phyloP scores from a whole-genome alignment of 2,888 invertebrate species.

The Cosmia trapezina region DNA sequence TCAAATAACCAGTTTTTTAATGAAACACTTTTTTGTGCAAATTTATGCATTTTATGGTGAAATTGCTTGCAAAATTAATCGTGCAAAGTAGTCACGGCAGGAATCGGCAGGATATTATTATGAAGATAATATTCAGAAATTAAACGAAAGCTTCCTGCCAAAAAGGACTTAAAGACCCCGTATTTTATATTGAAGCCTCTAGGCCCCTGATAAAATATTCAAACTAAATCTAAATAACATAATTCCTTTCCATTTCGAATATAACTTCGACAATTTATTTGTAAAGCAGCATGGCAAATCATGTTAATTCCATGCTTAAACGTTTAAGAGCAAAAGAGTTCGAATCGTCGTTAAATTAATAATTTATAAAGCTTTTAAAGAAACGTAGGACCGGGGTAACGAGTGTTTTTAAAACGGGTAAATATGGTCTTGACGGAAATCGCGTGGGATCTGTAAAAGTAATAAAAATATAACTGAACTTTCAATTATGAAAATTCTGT shows the following conservation, averaged over 20 bases:
- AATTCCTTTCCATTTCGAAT: conserved; percentile 27
- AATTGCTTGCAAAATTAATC: neutral
- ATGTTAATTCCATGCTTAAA: conserved; percentile 69
- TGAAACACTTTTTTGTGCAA: neutral
- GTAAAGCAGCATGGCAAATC: conserved; percentile 70
- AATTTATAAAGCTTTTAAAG: conserved; percentile 84
- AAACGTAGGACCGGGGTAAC: conserved; percentile 73
- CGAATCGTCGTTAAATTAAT: conserved; percentile 80
- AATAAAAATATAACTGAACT: neutral
- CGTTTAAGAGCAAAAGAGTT: conserved; percentile 73
- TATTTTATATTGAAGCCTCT: conserved; percentile 36
- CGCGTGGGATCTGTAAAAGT: neutral
- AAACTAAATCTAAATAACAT: conserved; percentile 38
- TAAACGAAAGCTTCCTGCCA: conserved; percentile 9
- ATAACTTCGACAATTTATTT: conserved; percentile 75
- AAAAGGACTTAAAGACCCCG: neutral
- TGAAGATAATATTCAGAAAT: conserved; percentile 26
- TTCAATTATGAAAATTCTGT: no score
- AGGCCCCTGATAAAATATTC: conserved; percentile 41
- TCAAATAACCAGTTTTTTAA: neutral
- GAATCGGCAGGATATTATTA: neutral
- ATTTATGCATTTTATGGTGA: neutral
- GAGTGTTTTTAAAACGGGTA: conserved; percentile 73
- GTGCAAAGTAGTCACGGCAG: no score
- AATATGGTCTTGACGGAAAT: conserved; percentile 18